These are phyloP conservation scores for Linepithema humile DNA, from an alignment of 1,140 invertebrate genomes.

Conservation along the genomic window DNA sequence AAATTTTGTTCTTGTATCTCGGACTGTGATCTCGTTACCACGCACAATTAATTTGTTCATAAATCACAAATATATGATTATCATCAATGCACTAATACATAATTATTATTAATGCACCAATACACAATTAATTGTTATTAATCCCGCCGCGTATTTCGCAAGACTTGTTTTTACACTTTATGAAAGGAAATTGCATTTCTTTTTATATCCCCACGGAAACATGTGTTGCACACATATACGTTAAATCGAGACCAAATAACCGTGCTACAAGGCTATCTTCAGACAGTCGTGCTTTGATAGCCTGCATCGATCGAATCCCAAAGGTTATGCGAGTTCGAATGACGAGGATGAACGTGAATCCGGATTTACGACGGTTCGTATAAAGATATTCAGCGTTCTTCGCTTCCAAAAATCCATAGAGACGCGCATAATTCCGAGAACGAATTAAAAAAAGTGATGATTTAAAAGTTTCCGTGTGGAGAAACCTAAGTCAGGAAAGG, in stretches of 20 bases:
- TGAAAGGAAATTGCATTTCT: not conserved
- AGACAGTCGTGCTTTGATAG: slow-evolving; percentile 36
- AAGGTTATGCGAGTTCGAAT: slow-evolving; percentile 31
- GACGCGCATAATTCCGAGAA: not conserved
- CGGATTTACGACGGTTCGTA: not conserved
- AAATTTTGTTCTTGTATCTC: not conserved
- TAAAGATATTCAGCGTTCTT: not conserved
- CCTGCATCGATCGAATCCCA: slow-evolving; percentile 32
- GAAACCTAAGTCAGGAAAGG: not conserved
- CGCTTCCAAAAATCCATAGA: not conserved
- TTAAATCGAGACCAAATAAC: slow-evolving; percentile 32
- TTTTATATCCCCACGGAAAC: not conserved
- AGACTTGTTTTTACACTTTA: not conserved
- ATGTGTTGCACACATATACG: no score
- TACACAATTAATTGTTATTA: not conserved
- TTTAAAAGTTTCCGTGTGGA: not conserved
- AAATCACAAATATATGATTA: not conserved
- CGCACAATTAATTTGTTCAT: not conserved
- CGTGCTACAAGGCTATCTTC: slow-evolving; percentile 16
- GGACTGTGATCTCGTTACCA: not conserved
- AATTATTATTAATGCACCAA: no score
- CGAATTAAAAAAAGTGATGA: not conserved
- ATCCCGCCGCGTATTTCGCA: not conserved
- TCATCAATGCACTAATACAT: no score
- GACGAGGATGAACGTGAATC: not conserved